phyloP scores from a whole-genome alignment of 2,888 invertebrate species.

The Eledona agricola region DNA sequence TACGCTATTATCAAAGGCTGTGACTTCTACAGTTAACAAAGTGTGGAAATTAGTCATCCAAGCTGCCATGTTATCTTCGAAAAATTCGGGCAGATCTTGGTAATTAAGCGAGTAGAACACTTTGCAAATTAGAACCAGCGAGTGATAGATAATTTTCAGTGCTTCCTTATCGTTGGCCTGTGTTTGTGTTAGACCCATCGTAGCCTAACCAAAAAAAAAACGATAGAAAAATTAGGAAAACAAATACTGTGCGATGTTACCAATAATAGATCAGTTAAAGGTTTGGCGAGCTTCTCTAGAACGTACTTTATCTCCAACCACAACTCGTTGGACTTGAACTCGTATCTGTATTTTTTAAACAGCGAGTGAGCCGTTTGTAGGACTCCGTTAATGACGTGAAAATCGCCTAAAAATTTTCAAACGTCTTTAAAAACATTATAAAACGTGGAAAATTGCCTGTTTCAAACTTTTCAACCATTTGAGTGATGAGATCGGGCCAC shows the following conservation, averaged over 20 bases:
- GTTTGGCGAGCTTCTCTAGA: conserved; percentile 90
- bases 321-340: conserved; percentile 92
- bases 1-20: conserved; percentile 75
- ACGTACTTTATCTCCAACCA: conserved; percentile 99
- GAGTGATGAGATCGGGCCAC: conserved; percentile 92
- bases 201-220: conserved; percentile 67
- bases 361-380: conserved; percentile 95
- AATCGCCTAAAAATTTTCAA: conserved; percentile 73
- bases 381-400: conserved; percentile 93
- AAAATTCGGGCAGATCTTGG: conserved; percentile 98
- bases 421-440: conserved; percentile 8
- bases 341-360: conserved; percentile 94
- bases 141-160: conserved; percentile 87
- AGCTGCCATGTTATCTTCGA: conserved; percentile 94
- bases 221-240: not conserved
- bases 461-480: conserved; percentile 92
- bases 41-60: conserved; percentile 95
- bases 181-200: conserved; percentile 80
- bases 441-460: conserved; percentile 65
- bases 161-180: conserved; percentile 84
- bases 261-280: conserved; percentile 89
- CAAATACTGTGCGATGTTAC: conserved; percentile 65
- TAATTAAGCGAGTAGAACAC: conserved; percentile 97
- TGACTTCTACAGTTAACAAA: conserved; percentile 81
- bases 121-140: conserved; percentile 88